Evolutionary conservation across 2,888 invertebrate species (phyloP).

Genomic region (Oscheius sp.): DNA sequence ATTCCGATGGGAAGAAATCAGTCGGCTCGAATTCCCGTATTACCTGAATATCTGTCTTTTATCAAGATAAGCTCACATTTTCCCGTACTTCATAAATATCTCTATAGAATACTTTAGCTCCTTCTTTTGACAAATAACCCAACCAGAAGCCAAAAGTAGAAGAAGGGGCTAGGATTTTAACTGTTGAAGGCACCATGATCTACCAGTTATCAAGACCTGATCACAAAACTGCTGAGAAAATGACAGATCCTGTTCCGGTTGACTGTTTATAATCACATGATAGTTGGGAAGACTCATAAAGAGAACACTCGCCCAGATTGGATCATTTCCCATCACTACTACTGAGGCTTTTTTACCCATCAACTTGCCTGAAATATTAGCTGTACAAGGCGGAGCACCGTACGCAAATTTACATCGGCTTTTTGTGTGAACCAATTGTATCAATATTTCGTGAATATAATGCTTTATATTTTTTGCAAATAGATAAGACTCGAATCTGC

Average conservation of each 20-base stretch:
- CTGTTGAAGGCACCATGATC: background rate
- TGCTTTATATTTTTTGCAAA: no score
- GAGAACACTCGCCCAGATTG: background rate
- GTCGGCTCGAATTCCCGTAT: slow-evolving; percentile 30
- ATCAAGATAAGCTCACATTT: background rate
- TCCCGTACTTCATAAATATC: slow-evolving; percentile 38
- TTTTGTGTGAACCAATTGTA: no score
- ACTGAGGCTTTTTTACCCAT: background rate
- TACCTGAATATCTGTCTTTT: slow-evolving; percentile 27
- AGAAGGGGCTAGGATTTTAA: slow-evolving; percentile 31
- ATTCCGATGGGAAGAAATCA: slow-evolving; percentile 39
- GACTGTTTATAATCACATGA: background rate
- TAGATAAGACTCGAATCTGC: no score
- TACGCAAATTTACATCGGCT: no score
- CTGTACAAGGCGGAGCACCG: no score
- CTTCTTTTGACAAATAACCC: slow-evolving; percentile 37
- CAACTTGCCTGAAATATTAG: background rate
- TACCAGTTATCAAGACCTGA: slow-evolving; percentile 39
- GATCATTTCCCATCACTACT: slow-evolving; percentile 17
- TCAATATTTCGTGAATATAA: no score
- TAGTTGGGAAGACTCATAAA: background rate
- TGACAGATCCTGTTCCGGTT: slow-evolving; percentile 38
- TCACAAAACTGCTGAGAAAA: slow-evolving; percentile 40
- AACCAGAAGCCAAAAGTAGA: slow-evolving; percentile 49
- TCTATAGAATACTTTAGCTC: slow-evolving; percentile 34